Evolutionary conservation across 1,140 invertebrate species (phyloP).

Genomic region (Drosophila seguyi): DNA sequence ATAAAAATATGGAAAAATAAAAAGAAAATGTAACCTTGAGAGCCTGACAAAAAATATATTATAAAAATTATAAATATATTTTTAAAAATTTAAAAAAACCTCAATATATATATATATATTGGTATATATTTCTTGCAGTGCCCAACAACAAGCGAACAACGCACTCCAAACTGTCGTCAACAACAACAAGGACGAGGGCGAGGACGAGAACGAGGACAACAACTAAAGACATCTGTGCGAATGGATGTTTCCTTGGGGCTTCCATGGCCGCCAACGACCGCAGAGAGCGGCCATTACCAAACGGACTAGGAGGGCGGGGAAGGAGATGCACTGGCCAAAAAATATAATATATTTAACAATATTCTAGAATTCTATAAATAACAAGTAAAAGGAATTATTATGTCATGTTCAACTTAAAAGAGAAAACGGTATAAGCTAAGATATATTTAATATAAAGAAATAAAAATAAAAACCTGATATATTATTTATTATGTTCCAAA

Average conservation of each 20-base stretch:
- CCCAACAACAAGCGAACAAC: conserved; percentile 24
- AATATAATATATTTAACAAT: neutral
- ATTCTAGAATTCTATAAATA: neutral
- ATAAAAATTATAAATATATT: neutral
- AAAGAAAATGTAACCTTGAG: neutral
- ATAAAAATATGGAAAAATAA: neutral
- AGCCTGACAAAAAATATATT: neutral
- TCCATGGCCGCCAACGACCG: conserved; percentile 58
- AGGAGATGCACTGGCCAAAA: conserved; percentile 18
- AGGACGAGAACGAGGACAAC: conserved; percentile 49
- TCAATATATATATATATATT: too few relatives aligned
- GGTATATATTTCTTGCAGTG: neutral
- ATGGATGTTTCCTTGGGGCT: conserved; percentile 70
- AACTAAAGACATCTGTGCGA: conserved; percentile 66
- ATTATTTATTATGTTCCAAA: neutral
- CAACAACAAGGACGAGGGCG: conserved; percentile 35
- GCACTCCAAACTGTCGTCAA: conserved; percentile 40
- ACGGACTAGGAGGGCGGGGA: neutral
- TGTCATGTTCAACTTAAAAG: neutral
- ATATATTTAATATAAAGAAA: neutral
- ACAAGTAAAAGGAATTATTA: neutral
- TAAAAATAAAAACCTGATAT: neutral
- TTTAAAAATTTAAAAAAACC: too few relatives aligned
- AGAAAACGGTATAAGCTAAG: neutral
- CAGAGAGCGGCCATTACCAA: conserved; percentile 68